Evolutionary conservation across 2,113 vertebrate genomes (phyloP).

Genomic region (Bubo blakistoni): DNA sequence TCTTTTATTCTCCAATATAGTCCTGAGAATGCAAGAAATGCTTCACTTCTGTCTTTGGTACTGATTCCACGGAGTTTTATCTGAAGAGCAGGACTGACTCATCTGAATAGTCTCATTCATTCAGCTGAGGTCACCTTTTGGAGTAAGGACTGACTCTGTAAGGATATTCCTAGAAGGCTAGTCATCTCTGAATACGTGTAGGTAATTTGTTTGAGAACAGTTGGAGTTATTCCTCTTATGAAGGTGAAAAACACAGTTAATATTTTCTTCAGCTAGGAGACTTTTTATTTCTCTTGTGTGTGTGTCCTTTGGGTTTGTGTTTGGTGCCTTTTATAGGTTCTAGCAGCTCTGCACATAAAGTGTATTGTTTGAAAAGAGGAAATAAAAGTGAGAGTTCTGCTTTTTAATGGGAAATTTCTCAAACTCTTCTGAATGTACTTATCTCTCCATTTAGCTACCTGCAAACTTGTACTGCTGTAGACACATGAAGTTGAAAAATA

Average conservation of each 20-base stretch:
- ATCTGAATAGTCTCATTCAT: background rate
- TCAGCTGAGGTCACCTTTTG: conserved; percentile 42
- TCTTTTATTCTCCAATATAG: background rate
- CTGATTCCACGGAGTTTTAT: background rate
- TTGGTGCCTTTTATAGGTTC: background rate
- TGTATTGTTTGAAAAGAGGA: background rate
- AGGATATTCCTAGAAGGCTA: conserved; percentile 20
- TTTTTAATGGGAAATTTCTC: conserved; percentile 6
- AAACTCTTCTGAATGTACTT: background rate
- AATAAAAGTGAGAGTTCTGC: background rate
- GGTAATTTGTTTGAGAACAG: background rate
- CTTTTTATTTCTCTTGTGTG: background rate
- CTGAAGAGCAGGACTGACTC: conserved; percentile 4
- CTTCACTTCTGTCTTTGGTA: background rate
- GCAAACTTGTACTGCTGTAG: background rate
- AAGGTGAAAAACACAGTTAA: background rate
- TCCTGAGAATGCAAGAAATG: background rate
- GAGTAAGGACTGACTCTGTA: background rate
- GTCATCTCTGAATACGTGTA: background rate
- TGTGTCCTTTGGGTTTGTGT: background rate
- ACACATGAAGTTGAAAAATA: conserved; percentile 18
- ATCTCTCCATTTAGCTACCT: background rate
- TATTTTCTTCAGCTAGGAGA: background rate
- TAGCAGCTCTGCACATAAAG: background rate
- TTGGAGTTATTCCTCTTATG: background rate